A percentile compares a stretch with the other conserved stretches of the same genome.
phyloP scores from a whole-genome alignment of 2,113 vertebrate species.

The Apodemus speciosus region DNA sequence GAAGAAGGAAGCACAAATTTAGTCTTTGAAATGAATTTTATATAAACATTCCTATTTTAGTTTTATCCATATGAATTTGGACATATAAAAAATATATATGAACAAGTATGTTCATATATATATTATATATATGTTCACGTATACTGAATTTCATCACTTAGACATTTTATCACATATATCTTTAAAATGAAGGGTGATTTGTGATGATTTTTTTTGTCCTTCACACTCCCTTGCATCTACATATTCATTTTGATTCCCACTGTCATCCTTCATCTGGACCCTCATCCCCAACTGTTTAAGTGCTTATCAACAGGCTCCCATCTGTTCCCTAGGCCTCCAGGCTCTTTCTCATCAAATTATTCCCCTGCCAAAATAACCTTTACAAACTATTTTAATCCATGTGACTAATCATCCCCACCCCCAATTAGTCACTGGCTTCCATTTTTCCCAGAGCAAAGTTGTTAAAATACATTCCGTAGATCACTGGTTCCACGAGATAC shows the following conservation, averaged over 20 bases:
- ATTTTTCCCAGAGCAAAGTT: constrained; percentile 7
- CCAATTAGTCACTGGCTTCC: constrained; percentile 26
- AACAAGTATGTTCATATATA: background rate
- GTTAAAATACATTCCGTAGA: background rate
- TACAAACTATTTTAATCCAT: constrained; percentile 28
- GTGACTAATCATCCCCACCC: background rate
- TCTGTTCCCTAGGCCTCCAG: constrained; percentile 51
- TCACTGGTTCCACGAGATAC: background rate
- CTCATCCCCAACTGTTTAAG: constrained; percentile 44
- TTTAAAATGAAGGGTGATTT: constrained; percentile 6
- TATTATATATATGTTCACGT: background rate
- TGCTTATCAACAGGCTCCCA: constrained; percentile 37
- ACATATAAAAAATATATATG: background rate
- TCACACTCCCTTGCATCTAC: background rate
- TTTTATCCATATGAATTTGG: background rate
- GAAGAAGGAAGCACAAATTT: background rate
- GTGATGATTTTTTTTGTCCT: background rate
- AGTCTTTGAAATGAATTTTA: background rate
- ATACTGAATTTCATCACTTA: background rate
- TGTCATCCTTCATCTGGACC: constrained; percentile 36
- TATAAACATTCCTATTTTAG: background rate
- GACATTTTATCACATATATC: background rate
- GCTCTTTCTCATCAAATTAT: constrained; percentile 24
- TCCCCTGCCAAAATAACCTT: constrained; percentile 46
- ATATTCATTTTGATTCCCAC: constrained; percentile 38